Evolutionary conservation across 2,113 vertebrate species (phyloP), one percentile per base, ranked within the genome.

Genomic region (Tricholaema leucomelas): DNA sequence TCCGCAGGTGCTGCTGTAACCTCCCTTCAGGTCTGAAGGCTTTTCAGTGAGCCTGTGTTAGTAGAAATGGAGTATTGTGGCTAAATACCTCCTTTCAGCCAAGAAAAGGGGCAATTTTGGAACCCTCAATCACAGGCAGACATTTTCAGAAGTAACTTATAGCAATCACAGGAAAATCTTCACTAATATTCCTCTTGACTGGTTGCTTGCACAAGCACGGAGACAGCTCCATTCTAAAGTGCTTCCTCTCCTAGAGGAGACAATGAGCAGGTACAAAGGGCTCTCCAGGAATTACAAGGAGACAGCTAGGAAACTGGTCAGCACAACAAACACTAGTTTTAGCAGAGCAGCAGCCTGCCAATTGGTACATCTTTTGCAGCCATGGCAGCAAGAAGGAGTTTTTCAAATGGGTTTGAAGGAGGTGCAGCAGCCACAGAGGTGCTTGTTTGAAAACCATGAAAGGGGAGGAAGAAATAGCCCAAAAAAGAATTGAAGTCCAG

Each of bases 321-420:
- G 84, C 78, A 63, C 0, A 0, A 91, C 46, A 91, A 90, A 64
- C 73, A 74, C 54, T 67, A 35, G 69, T 80, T 94, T 91, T 72
- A 75, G 87, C 79, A 31, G 85, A 88, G 82, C 90, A 92, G 87
- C 82, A 78, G 38, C 31, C 79, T 67, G 72, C 13, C 85, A 64
- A 76, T 81, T 93, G 82, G 85, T 64, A 66, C 79, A 77, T 92
- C 93, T 91, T 93, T 91, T 90, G 48, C 69, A 85, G 54, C 67
- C 76, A 72, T 85, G 87, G 78, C 87, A 95, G 90, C 60, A 61
- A 92, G 90, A 85, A 23, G 48, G 72, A 59, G 56, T 56, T 85
- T 95, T 94, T 50, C 15, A 20, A 87, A 93, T 71, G 72, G 65
- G 85, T 93, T 85, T 83, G 82, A 92, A 88, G 73, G 76, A 91